Conservation (phyloP, 2,113 vertebrate species). For the Elgaria multicarinata region DNA sequence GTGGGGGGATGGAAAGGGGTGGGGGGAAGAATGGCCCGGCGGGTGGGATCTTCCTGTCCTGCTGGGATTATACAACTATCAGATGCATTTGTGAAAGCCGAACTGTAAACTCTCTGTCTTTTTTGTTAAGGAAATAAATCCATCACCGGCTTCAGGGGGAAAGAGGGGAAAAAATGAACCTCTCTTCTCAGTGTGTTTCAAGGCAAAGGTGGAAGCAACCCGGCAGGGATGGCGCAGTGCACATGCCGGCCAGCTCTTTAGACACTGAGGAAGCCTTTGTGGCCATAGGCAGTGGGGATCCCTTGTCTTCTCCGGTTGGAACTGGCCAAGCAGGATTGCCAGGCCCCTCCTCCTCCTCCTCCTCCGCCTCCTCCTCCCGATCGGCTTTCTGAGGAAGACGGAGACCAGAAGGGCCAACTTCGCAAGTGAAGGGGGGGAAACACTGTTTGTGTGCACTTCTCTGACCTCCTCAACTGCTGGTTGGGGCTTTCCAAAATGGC, state of each 20-base stretch:
- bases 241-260: slow-evolving; percentile 30
- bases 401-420: not conserved
- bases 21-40: slow-evolving; percentile 40
- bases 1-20: slow-evolving; percentile 6
- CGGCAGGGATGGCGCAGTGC: slow-evolving; percentile 25
- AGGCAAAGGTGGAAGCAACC: slow-evolving; percentile 43
- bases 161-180: not conserved
- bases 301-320: slow-evolving; percentile 43
- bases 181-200: slow-evolving; percentile 40
- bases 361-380: not conserved
- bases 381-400: not conserved
- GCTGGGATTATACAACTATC: slow-evolving; percentile 57
- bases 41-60: slow-evolving; percentile 68
- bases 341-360: not conserved
- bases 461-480: not conserved
- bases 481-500: not conserved
- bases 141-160: not conserved
- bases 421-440: not conserved
- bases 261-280: slow-evolving; percentile 36
- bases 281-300: slow-evolving; percentile 18
- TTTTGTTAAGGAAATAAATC: slow-evolving; percentile 15
- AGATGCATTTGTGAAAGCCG: slow-evolving; percentile 34
- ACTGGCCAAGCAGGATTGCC: slow-evolving; percentile 17
- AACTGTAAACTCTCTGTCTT: slow-evolving; percentile 29
- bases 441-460: not conserved